phyloP scores from a whole-genome alignment of 2,888 invertebrate species.

The Drosophila buzzatii region DNA sequence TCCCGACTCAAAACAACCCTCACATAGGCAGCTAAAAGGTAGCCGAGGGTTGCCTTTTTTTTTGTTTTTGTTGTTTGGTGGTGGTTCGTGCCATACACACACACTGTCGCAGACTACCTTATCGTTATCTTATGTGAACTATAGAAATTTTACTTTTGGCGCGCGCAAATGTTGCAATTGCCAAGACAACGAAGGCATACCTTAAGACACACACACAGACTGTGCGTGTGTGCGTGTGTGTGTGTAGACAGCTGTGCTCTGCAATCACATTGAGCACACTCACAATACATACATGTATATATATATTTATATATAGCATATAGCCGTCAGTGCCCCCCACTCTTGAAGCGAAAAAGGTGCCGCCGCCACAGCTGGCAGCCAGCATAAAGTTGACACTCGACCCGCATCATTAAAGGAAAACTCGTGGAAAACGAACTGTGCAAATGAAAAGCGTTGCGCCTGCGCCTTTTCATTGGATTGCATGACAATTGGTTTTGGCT shows the following conservation, averaged over 20 bases:
- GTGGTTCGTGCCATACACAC: constrained; percentile 65
- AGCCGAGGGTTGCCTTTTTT: constrained; percentile 21
- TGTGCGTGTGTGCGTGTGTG: constrained; percentile 8
- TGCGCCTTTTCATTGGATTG: constrained; percentile 54
- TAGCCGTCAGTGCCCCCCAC: constrained; percentile 51
- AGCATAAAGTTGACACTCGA: constrained; percentile 69
- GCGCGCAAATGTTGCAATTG: constrained; percentile 81
- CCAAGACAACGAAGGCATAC: constrained; percentile 64
- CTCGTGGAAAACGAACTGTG: constrained; percentile 34
- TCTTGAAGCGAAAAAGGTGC: constrained; percentile 5
- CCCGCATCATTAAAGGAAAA: constrained; percentile 72
- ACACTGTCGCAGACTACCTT: constrained; percentile 25
- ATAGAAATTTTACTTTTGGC: constrained; percentile 67
- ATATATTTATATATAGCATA: neutral
- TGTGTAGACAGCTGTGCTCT: constrained; percentile 44
- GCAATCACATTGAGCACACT: constrained; percentile 31
- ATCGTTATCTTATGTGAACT: constrained; percentile 48
- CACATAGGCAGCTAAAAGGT: constrained; percentile 6
- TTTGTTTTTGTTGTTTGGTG: constrained; percentile 38
- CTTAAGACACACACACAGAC: constrained; percentile 28
- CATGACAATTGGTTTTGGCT: constrained; percentile 18
- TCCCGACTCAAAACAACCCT: constrained; percentile 42
- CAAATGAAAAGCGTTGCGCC: constrained; percentile 35
- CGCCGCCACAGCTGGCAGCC: constrained; percentile 65
- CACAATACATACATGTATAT: neutral